Percentiles rank a stretch among this genome's conserved stretches.
phyloP scores from a whole-genome alignment of 2,888 invertebrate species.

The Ditylenchus weischeri region DNA sequence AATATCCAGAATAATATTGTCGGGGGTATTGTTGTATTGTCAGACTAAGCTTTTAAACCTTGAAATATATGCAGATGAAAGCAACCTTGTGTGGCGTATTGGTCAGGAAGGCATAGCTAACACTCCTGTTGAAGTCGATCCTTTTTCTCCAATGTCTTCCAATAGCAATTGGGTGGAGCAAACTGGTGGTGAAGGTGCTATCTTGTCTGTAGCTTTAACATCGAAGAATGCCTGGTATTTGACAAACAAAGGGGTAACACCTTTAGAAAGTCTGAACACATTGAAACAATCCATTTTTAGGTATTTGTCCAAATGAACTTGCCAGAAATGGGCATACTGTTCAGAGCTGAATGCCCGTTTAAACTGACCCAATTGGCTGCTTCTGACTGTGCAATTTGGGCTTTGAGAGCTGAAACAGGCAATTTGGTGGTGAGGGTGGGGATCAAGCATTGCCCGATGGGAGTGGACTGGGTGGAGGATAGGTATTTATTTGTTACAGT shows the following conservation, averaged over 20 bases:
- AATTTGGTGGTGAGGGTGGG: slow-evolving; percentile 35
- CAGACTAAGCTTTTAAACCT: too few species aligned
- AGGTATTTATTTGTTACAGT: slow-evolving; percentile 17
- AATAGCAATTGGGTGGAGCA: slow-evolving; percentile 32
- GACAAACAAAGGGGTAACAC: slow-evolving; percentile 27
- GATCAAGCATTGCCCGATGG: slow-evolving; percentile 38
- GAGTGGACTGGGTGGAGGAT: slow-evolving; percentile 39
- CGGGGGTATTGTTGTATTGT: too few species aligned
- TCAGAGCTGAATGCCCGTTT: slow-evolving; percentile 36
- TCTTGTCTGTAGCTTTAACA: slow-evolving; percentile 28
- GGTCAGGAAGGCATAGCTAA: slow-evolving; percentile 27
- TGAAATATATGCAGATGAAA: slow-evolving; percentile 30
- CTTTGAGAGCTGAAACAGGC: slow-evolving; percentile 28
- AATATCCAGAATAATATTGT: too few species aligned
- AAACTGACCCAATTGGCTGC: slow-evolving; percentile 31
- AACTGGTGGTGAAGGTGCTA: slow-evolving; percentile 30
- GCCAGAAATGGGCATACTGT: slow-evolving; percentile 41
- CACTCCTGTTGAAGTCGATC: slow-evolving; percentile 25
- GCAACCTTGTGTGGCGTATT: slow-evolving; percentile 38
- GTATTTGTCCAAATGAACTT: slow-evolving; percentile 38
- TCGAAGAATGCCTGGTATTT: slow-evolving; percentile 38
- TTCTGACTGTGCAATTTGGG: slow-evolving; percentile 42
- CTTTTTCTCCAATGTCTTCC: slow-evolving; percentile 23
- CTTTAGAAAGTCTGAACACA: not conserved
- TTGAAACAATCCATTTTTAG: slow-evolving; percentile 15